Evolutionary conservation across 2,113 vertebrate genomes (phyloP), one percentile per base, ranked within the genome.

Genomic region (Toxotes chatareus): DNA sequence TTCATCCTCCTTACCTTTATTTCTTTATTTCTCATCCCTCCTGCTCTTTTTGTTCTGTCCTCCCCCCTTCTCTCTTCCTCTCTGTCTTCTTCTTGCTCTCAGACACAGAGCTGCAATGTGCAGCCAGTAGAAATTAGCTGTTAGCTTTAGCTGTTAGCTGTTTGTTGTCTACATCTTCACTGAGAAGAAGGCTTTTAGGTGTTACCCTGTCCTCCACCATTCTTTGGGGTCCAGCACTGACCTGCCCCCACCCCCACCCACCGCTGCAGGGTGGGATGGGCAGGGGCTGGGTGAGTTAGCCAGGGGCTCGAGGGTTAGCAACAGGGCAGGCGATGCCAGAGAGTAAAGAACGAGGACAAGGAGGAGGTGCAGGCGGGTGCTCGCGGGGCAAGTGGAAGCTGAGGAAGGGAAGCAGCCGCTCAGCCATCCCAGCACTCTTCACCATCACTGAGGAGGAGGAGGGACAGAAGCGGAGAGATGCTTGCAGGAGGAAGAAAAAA

Each of bases 371-470:
- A 62, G 79, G 81, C 84, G 90, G 82, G 88, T 88, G 85, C 91
- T 76, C 77, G 91, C 82, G 32, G 93, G 94, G 80, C 94, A 96
- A 90, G 85, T 94, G 95, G 88, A 96, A 94, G 66, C 80, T 95
- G 92, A 96, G 95, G 94, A 98, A 96, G 93, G 94, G 92, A 86
- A 92, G 93, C 88, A 90, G 94, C 89, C 96, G 96, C 84, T 93
- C 96, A 51, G 86, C 91, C 86, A 93, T 96, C 68, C 94, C 94
- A 27, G 93, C 94, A 65, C 96, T 99, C 70, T 99, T 98, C 92
- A 99, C 98, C 91, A 99, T 99, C 93, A 96, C 94, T 5, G 98
- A 99, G 94, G 98, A 99, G 90, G 98, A 99, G 71, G 98, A 99
- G 85, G 97, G 95, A 91, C 96, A 96, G 80, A 97, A 93, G 94